These are phyloP conservation scores for Atta cephalotes DNA, from an alignment of 1,140 invertebrate genomes.

Conservation along the genomic window DNA sequence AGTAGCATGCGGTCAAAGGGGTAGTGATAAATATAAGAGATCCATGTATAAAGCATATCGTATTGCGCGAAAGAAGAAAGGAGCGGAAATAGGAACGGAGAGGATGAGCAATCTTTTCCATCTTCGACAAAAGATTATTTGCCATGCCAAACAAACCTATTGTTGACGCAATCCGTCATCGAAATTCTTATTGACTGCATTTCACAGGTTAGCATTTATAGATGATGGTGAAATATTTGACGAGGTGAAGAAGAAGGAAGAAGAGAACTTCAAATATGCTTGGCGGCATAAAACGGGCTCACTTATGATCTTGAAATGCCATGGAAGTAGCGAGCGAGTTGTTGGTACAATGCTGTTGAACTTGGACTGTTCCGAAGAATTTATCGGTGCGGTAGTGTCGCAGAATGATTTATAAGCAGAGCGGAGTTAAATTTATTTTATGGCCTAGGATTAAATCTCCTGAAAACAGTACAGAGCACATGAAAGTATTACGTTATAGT, in stretches of 20 bases:
- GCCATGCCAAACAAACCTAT: conserved; percentile 36
- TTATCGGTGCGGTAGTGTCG: conserved; percentile 19
- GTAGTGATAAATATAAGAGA: neutral
- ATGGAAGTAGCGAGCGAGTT: conserved; percentile 1
- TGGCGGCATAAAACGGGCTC: conserved; percentile 47
- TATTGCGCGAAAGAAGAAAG: conserved; percentile 20
- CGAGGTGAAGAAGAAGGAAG: neutral
- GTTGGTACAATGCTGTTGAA: conserved; percentile 52
- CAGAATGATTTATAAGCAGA: conserved; percentile 38
- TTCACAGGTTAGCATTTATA: conserved; percentile 3
- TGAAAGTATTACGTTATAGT: neutral
- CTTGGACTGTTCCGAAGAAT: conserved; percentile 24
- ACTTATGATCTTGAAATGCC: conserved; percentile 52
- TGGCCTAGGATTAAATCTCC: conserved; percentile 12
- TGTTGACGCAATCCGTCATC: conserved; percentile 31
- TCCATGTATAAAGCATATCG: conserved; percentile 27
- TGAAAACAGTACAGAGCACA: neutral
- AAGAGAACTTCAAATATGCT: conserved; percentile 41
- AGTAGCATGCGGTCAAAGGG: conserved; percentile 24
- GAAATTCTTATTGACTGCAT: conserved; percentile 42
- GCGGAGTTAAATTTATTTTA: conserved; percentile 30
- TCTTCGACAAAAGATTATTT: conserved; percentile 44
- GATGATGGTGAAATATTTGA: conserved; percentile 45
- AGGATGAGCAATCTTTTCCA: neutral
- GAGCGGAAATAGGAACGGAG: conserved; percentile 17